A percentile compares a stretch with the other conserved stretches of the same genome.
phyloP scores from a whole-genome alignment of 64 coral and sea anemone species.

The Acropora yongei region DNA sequence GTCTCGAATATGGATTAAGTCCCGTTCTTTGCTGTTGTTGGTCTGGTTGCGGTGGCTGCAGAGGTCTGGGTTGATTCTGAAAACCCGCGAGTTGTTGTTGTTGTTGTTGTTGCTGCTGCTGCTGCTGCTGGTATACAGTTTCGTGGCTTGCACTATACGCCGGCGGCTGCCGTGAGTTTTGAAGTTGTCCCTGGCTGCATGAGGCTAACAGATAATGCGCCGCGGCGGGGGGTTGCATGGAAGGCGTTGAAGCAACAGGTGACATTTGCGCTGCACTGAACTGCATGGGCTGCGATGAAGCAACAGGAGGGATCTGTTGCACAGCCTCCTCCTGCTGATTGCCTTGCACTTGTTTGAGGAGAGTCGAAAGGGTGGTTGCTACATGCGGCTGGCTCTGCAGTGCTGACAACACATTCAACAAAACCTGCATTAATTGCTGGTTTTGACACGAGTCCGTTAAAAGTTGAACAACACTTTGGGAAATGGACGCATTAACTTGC shows the following conservation, averaged over 20 bases:
- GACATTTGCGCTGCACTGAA: not conserved
- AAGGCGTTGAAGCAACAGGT: not conserved
- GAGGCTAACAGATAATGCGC: not conserved
- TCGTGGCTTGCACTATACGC: not conserved
- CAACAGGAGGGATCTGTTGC: not conserved
- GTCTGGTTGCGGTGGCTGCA: not conserved
- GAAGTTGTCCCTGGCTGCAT: constrained; percentile 10
- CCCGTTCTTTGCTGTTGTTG: constrained; percentile 12
- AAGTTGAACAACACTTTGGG: constrained; percentile 3
- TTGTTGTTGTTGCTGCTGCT: not conserved
- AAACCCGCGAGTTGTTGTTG: not conserved
- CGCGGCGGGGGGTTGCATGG: not conserved
- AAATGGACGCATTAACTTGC: not conserved
- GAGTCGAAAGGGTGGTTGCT: constrained; percentile 29
- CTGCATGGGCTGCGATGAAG: not conserved
- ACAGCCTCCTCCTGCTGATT: not conserved
- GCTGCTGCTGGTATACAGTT: not conserved
- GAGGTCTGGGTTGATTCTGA: constrained; percentile 2
- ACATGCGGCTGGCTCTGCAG: constrained; percentile 63
- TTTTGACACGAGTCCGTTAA: constrained; percentile 63
- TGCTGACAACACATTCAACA: constrained; percentile 35
- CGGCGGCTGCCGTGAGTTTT: not conserved
- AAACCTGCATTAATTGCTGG: constrained; percentile 54
- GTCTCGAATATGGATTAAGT: not conserved
- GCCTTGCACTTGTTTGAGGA: constrained; percentile 60